Evolutionary conservation across 2,113 vertebrate genomes (phyloP), one percentile per base, ranked within the genome.

Genomic region (Mastomys coucha): DNA sequence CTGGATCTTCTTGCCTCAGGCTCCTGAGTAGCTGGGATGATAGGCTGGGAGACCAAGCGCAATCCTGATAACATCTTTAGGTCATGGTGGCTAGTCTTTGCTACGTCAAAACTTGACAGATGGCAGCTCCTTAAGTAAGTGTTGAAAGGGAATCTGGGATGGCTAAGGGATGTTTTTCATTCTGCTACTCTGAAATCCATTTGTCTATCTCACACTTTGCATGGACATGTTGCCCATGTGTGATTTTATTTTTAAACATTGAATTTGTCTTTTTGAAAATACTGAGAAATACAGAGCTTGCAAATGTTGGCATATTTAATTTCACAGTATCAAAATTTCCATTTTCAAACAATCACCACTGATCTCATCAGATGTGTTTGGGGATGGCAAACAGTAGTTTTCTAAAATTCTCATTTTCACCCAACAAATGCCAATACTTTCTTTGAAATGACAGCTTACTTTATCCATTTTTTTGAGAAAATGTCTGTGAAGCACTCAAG

Each of bases 201-300:
- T 95, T 69, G 67, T 94, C 63, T 95, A 6, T 89, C 87, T 94
- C 93, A 33, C 19, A 94, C 58, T 94, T 96, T 69, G 42, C 93
- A 42, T 89, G 77, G 51, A 81, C 19, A 76, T 56, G 89, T 93
- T 82, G 76, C 69, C 17, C 5, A 56, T 28, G 78, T 20, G 8
- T 77, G 69, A 51, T 81, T 95, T 94, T 67, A 20, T 67, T 84
- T 76, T 84, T 45, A 77, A 77, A 51, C 67, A 53, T 28, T 28
- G 28, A 86, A 88, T 85, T 94, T 91, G 58, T 97, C 72, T 70
- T 95, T 96, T 95, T 91, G 69, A n/a, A 89, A 91, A 72, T 91
- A 94, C 19, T 60, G 72, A 88, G 31, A 85, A 88, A 81, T 81
- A 33, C 33, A 93, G 26, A 85, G 90, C 63, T 94, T 91, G n/a